These are phyloP conservation scores for Phalacrocorax aristotelis DNA, from an alignment of 2,113 vertebrate species.

Conservation along the genomic window DNA sequence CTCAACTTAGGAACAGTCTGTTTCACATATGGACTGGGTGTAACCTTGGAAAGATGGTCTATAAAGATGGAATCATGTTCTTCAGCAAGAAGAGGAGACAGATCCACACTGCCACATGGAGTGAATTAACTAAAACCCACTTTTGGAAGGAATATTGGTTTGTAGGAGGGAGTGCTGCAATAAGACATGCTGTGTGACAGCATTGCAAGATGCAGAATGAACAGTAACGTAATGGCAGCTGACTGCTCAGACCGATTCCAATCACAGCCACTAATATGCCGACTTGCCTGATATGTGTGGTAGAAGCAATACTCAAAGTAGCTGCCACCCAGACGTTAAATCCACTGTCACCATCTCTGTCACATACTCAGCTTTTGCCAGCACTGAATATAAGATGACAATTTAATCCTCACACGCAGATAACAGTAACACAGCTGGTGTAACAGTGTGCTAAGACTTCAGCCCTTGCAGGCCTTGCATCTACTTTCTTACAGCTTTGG, in stretches of 20 bases:
- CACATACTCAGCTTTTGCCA: background rate
- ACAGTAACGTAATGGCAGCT: background rate
- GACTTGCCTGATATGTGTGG: background rate
- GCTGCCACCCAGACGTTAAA: background rate
- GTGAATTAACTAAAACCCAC: background rate
- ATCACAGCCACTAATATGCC: background rate
- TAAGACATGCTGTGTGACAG: background rate
- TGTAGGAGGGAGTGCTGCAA: background rate
- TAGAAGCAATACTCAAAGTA: background rate
- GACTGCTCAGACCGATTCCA: background rate
- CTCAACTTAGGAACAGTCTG: background rate
- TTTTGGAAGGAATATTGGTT: background rate
- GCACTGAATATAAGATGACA: background rate
- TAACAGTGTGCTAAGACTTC: background rate
- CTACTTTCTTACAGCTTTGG: background rate
- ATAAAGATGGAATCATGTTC: background rate
- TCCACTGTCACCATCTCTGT: conserved; percentile 14
- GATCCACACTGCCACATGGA: background rate
- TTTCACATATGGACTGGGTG: background rate
- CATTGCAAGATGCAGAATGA: background rate
- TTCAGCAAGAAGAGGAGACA: background rate
- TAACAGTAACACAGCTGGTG: conserved; percentile 23
- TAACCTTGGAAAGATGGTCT: background rate
- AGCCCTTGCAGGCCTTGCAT: background rate
- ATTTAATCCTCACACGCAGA: background rate